Evolutionary conservation across 1,140 invertebrate genomes (phyloP).

Genomic region (Thalassaphorura encarpata): DNA sequence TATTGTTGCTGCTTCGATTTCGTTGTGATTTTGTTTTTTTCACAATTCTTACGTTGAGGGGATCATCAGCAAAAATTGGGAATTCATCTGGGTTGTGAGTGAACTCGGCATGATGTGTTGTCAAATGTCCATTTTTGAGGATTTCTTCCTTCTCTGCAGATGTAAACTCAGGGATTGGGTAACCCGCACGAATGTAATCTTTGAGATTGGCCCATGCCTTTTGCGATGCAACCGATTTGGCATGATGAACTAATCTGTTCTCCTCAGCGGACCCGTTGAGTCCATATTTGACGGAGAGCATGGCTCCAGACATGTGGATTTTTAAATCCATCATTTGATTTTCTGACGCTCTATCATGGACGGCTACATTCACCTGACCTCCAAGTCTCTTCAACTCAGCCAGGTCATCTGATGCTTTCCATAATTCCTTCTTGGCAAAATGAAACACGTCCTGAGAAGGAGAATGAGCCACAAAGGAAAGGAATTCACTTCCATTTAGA

Average conservation of each 20-base stretch:
- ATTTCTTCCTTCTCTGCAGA: conserved; percentile 73
- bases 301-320: conserved; percentile 70
- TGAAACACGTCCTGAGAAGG: conserved; percentile 86
- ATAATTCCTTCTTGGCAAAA: conserved; percentile 84
- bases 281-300: conserved; percentile 55
- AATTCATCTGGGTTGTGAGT: conserved; percentile 77
- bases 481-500: conserved; percentile 77
- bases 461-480: conserved; percentile 79
- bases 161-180: conserved; percentile 48
- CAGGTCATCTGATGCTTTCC: conserved; percentile 75
- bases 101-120: conserved; percentile 80
- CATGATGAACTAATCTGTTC: conserved; percentile 75
- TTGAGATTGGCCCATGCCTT: conserved; percentile 87
- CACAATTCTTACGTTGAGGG: conserved; percentile 81
- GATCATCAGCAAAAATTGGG: conserved; percentile 88
- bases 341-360: conserved; percentile 67
- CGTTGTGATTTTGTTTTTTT: conserved; percentile 47
- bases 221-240: conserved; percentile 67
- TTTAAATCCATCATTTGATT: conserved; percentile 60
- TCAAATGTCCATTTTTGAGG: conserved; percentile 65
- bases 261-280: conserved; percentile 79
- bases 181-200: conserved; percentile 65
- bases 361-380: conserved; percentile 84
- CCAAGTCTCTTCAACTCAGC: conserved; percentile 76
- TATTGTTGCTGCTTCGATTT: conserved; percentile 3